These are phyloP conservation scores for Drosophila eohydei DNA, from an alignment of 2,888 invertebrate species.

Conservation along the genomic window DNA sequence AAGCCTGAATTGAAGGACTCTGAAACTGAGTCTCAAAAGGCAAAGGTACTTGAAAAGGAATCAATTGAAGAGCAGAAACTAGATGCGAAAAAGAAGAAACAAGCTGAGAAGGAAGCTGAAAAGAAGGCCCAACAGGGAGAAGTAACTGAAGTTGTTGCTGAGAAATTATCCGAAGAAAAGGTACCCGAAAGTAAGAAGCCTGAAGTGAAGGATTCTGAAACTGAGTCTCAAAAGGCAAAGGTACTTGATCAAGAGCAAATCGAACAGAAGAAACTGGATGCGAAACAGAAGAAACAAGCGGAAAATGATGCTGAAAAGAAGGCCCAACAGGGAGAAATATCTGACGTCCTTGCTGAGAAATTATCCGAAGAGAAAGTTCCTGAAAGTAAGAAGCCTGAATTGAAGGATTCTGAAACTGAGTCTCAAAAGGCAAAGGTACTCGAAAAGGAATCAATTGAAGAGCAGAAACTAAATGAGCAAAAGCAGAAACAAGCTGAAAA, in stretches of 20 bases:
- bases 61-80: constrained; percentile 10
- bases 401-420: too few species aligned
- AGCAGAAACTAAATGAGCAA: too few species aligned
- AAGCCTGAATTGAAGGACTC: constrained; percentile 21
- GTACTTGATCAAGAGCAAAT: neutral
- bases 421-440: too few species aligned
- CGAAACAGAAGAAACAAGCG: neutral
- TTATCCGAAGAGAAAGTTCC: constrained; percentile 27
- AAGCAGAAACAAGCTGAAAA: too few species aligned
- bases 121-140: neutral
- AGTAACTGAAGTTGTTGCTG: neutral
- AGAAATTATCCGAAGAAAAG: constrained; percentile 15
- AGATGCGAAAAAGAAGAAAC: neutral
- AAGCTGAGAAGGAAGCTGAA: neutral
- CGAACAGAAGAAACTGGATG: constrained; percentile 5
- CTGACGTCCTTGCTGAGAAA: constrained; percentile 31
- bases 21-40: constrained; percentile 13
- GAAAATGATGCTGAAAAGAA: neutral
- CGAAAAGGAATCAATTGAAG: too few species aligned
- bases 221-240: neutral
- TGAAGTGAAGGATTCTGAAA: neutral
- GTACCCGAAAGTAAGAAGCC: neutral
- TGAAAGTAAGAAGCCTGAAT: too few species aligned
- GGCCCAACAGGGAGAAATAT: too few species aligned
- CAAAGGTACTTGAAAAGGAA: constrained; percentile 6